Evolutionary conservation across 2,888 invertebrate genomes (phyloP), one percentile per base, ranked within the genome.

Genomic region (Cistogaster globosa): DNA sequence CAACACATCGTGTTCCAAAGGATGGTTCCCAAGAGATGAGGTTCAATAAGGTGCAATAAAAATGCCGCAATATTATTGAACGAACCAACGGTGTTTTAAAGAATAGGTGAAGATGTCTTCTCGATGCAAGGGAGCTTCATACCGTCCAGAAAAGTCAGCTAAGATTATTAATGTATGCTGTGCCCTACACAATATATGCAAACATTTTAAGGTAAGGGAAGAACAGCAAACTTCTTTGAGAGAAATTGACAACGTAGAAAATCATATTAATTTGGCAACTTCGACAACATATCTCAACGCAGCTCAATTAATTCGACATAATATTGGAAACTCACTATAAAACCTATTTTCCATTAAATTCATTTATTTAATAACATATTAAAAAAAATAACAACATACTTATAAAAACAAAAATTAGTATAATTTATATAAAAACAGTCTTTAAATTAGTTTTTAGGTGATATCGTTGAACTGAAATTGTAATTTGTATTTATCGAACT

Each of bases 121-220:
- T 85, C 16, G 83, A 67, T 77, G 82, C 76, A 11, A 75, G 51
- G 57, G 68, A 82, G 38, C 68, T 83, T 57, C 77, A 65, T 83
- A 51, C 57, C n/a, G 38, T 36, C 62, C 74, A 16, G 51, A 63
- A 14, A 74, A 63, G 18, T 51, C 62, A 36, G 9, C 22, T 38
- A 72, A 67, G 67, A 81, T 81, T 48, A 51, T 51, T 26, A 67
- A 81, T 53, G 65, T 69, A 14, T 69, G 71, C 65, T 77, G 72
- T 51, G 77, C 71, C 42, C 32, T 78, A 9, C 83, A 82, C 20
- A 82, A 82, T 32, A 53, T 78, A 78, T 69, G 77, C 16, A 18
- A 68, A 7, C 53, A 77, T 45, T 68, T 53, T 60, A 77, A 77
- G 14, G 65, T 68, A 68, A 53, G 38, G 22, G n/a, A n/a, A n/a